These are phyloP conservation scores for Calliphora vomitoria DNA, from an alignment of 2,888 invertebrate genomes.

Conservation along the genomic window DNA sequence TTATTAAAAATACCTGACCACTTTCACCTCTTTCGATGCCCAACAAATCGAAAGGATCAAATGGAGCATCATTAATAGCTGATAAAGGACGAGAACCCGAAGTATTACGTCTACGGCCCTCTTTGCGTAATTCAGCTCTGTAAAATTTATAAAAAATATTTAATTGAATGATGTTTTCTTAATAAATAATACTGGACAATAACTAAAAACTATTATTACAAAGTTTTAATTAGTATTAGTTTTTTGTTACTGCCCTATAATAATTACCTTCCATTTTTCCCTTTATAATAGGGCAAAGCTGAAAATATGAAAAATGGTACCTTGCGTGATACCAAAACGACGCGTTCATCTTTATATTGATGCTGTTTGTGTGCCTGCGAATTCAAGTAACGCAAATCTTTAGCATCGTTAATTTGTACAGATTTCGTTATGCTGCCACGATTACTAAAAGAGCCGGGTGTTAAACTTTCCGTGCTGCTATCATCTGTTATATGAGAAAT, in stretches of 20 bases:
- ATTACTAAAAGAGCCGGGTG: slow-evolving; percentile 84
- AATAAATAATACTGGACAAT: no score
- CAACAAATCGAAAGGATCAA: slow-evolving; percentile 94
- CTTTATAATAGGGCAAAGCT: slow-evolving; percentile 92
- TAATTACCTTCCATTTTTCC: slow-evolving; percentile 87
- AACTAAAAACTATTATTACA: no score
- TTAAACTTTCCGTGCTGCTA: slow-evolving; percentile 93
- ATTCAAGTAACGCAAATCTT: slow-evolving; percentile 87
- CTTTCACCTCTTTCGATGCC: slow-evolving; percentile 92
- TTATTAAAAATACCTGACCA: slow-evolving; percentile 89
- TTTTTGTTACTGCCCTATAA: background rate
- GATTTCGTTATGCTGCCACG: slow-evolving; percentile 78
- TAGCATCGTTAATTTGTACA: slow-evolving; percentile 85
- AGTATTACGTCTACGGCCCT: slow-evolving; percentile 91
- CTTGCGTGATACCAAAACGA: slow-evolving; percentile 92
- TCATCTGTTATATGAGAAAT: slow-evolving; percentile 83
- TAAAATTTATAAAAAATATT: slow-evolving; percentile 33
- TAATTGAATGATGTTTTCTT: no score
- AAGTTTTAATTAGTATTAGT: no score
- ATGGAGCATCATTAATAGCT: slow-evolving; percentile 91
- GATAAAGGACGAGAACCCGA: slow-evolving; percentile 94
- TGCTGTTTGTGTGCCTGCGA: slow-evolving; percentile 87
- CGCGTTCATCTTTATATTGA: slow-evolving; percentile 91
- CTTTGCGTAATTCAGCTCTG: slow-evolving; percentile 89
- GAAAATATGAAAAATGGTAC: slow-evolving; percentile 95